These are phyloP conservation scores for Scophthalmus maximus DNA, from an alignment of 2,113 vertebrate species.

Conservation along the genomic window DNA sequence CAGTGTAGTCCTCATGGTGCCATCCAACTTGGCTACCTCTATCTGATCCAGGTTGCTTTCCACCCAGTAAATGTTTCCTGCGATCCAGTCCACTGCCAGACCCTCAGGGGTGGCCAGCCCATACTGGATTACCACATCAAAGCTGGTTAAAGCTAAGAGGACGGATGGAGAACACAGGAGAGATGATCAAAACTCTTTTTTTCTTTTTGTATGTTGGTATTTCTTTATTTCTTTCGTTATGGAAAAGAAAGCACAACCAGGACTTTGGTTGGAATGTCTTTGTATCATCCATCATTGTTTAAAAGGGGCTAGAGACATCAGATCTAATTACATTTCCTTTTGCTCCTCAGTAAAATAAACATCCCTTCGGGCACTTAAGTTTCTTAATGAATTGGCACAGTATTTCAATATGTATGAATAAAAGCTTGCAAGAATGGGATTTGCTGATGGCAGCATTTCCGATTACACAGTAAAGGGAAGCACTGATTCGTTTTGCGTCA, in stretches of 20 bases:
- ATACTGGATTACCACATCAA: slow-evolving; percentile 97
- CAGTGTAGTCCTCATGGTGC: slow-evolving; percentile 94
- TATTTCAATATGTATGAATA: slow-evolving; percentile 42
- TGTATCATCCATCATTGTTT: background rate
- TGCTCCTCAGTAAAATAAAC: slow-evolving; percentile 39
- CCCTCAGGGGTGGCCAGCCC: slow-evolving; percentile 96
- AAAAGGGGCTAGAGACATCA: background rate
- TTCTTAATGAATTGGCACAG: slow-evolving; percentile 43
- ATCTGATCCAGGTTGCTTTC: slow-evolving; percentile 99
- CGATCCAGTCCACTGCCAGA: slow-evolving; percentile 97
- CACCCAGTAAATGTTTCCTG: slow-evolving; percentile 99
- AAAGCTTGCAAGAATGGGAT: slow-evolving; percentile 26
- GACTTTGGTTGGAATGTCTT: background rate
- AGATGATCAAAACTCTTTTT: background rate
- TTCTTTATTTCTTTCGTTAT: background rate
- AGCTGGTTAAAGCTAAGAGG: slow-evolving; percentile 86
- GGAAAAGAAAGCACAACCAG: too few species aligned
- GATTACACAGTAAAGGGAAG: slow-evolving; percentile 22
- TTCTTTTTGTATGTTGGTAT: background rate
- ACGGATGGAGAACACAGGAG: background rate
- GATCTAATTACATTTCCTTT: slow-evolving; percentile 19
- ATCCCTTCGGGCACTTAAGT: slow-evolving; percentile 15
- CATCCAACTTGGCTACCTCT: slow-evolving; percentile 95
- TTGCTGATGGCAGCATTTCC: slow-evolving; percentile 39
- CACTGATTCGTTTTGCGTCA: slow-evolving; percentile 33